Conservation (phyloP, 2,797 vertebrate species). For the Acrossocheilus wenchowensis region DNA sequence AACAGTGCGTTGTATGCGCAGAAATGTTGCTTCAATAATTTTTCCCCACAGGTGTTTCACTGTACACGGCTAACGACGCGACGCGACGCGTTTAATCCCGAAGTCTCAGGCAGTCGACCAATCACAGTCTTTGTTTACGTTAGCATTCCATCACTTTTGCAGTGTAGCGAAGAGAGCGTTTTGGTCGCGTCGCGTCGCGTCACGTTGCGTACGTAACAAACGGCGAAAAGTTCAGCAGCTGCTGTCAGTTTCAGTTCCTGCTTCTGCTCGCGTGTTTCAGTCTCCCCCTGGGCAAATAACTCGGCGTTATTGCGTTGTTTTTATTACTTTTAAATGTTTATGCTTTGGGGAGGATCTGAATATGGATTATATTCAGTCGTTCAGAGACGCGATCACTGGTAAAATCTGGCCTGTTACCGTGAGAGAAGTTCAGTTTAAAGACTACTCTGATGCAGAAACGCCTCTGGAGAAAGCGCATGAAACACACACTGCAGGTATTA, state of each 20-base stretch:
- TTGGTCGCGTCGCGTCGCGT: slow-evolving; percentile 17
- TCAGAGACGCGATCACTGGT: slow-evolving; percentile 75
- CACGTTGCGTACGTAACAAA: slow-evolving; percentile 44
- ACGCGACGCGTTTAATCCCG: background rate
- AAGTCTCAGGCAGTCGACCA: background rate
- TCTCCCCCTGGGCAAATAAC: slow-evolving; percentile 27
- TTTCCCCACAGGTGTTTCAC: background rate
- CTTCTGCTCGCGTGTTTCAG: slow-evolving; percentile 43
- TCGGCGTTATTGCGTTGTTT: too few relatives aligned
- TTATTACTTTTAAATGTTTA: background rate
- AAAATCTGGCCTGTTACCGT: slow-evolving; percentile 71
- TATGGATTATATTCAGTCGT: slow-evolving; percentile 77
- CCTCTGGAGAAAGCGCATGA: background rate
- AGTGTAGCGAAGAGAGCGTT: background rate
- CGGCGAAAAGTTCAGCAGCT: slow-evolving; percentile 61
- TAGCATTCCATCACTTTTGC: slow-evolving; percentile 22
- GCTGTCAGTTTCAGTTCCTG: slow-evolving; percentile 74
- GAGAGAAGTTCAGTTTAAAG: slow-evolving; percentile 57
- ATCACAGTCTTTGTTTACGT: slow-evolving; percentile 19
- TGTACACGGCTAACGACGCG: background rate
- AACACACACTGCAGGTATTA: slow-evolving; percentile 50
- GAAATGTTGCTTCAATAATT: background rate
- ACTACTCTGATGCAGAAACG: slow-evolving; percentile 20
- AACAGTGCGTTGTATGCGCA: background rate
- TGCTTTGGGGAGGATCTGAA: background rate